Evolutionary conservation across 1,140 invertebrate species (phyloP).

Genomic region (Zaprionus nigranus): DNA sequence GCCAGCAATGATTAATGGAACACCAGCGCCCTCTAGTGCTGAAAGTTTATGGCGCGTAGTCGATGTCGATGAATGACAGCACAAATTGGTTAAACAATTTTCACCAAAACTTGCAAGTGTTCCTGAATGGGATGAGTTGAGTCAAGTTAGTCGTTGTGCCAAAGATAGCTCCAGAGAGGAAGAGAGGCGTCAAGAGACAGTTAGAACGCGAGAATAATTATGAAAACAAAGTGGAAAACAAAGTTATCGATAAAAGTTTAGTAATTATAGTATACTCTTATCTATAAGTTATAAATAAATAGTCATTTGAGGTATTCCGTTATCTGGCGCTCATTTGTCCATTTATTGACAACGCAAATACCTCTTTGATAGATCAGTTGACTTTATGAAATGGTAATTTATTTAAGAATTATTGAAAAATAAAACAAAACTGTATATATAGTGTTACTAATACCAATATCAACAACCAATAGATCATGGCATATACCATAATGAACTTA

Average conservation of each 20-base stretch:
- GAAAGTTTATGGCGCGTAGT: constrained; percentile 12
- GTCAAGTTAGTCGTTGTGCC: neutral
- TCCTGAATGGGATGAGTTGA: neutral
- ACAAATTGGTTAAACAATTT: constrained; percentile 30
- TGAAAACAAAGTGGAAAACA: neutral
- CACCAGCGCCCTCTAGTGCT: constrained; percentile 34
- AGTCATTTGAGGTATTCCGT: neutral
- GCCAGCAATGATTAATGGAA: constrained; percentile 67
- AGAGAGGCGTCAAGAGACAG: too few species aligned
- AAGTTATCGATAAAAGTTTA: neutral
- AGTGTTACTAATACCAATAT: too few species aligned
- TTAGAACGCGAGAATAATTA: too few species aligned
- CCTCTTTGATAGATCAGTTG: neutral
- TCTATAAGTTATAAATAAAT: neutral
- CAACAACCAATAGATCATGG: too few species aligned
- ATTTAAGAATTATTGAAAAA: too few species aligned
- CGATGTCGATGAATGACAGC: constrained; percentile 16
- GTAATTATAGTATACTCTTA: neutral
- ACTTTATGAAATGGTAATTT: too few species aligned
- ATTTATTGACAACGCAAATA: constrained; percentile 4
- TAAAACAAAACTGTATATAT: too few species aligned
- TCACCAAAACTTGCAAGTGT: constrained; percentile 11
- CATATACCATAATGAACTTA: too few species aligned
- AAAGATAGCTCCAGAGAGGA: neutral
- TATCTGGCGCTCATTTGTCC: neutral